A percentile compares a stretch with the other conserved stretches of the same genome.
These are phyloP conservation scores for Linyphia triangularis DNA, from an alignment of 2,888 invertebrate genomes.

Conservation along the genomic window DNA sequence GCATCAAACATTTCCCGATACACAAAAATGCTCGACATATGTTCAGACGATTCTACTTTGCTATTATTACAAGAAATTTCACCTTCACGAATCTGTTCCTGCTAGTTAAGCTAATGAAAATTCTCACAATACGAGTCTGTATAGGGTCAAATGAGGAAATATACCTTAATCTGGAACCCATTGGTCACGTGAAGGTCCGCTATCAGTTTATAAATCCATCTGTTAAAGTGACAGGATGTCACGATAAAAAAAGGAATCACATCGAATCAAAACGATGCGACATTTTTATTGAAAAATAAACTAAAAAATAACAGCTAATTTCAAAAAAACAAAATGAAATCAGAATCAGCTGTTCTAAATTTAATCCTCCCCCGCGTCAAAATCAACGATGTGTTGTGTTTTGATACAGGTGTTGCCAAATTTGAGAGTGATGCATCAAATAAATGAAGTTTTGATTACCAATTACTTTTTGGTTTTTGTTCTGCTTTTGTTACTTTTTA, in stretches of 20 bases:
- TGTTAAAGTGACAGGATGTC: constrained; percentile 1
- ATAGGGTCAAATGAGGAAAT: constrained; percentile 18
- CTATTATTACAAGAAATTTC: too few species aligned
- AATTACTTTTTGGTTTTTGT: too few species aligned
- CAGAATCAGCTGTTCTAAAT: constrained; percentile 60
- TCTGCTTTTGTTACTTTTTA: too few species aligned
- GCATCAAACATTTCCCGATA: too few species aligned
- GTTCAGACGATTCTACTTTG: too few species aligned
- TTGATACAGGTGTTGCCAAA: constrained; percentile 17
- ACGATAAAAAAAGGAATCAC: background rate
- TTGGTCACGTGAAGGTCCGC: constrained; percentile 69
- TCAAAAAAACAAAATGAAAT: background rate
- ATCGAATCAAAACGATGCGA: background rate
- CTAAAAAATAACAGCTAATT: background rate
- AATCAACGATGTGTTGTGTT: constrained; percentile 46
- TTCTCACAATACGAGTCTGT: background rate
- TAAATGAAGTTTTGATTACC: background rate
- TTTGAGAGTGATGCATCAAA: background rate
- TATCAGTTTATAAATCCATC: constrained; percentile 15
- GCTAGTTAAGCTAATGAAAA: background rate
- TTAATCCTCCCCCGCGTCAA: constrained; percentile 63
- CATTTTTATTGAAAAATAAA: background rate
- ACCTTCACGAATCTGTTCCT: too few species aligned
- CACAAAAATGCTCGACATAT: too few species aligned
- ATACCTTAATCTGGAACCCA: constrained; percentile 72